Conservation (phyloP, 2,888 invertebrate species). For the Drosophila quinaria region DNA sequence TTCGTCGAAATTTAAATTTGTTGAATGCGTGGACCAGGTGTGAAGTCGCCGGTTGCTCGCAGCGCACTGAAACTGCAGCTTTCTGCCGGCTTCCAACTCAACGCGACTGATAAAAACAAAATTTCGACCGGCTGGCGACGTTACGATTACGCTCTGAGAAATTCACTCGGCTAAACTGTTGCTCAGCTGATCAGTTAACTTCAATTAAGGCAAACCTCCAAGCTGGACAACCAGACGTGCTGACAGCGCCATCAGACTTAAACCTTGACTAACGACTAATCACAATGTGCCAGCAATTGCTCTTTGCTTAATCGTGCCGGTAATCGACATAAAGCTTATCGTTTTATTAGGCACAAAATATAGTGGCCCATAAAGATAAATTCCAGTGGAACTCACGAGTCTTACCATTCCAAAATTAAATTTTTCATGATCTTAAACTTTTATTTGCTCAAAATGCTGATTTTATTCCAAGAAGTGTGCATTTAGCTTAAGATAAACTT, state of each 20-base stretch:
- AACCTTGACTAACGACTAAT: constrained; percentile 49
- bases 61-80: constrained; percentile 69
- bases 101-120: constrained; percentile 37
- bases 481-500: neutral
- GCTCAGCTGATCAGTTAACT: constrained; percentile 60
- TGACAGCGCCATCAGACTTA: constrained; percentile 32
- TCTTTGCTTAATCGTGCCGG: constrained; percentile 45
- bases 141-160: constrained; percentile 19
- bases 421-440: constrained; percentile 34
- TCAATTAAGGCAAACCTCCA: constrained; percentile 61
- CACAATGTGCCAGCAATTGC: constrained; percentile 38
- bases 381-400: constrained; percentile 36
- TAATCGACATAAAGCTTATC: constrained; percentile 79
- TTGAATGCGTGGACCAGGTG: constrained; percentile 63
- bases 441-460: constrained; percentile 25
- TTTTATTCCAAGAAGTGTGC: constrained; percentile 3
- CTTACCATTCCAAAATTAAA: constrained; percentile 47
- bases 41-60: constrained; percentile 71
- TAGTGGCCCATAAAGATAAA: constrained; percentile 68
- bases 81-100: constrained; percentile 53
- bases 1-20: neutral
- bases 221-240: neutral
- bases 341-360: constrained; percentile 65
- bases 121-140: constrained; percentile 31
- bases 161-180: constrained; percentile 3